A percentile compares a stretch with the other conserved stretches of the same genome.
Conservation (phyloP, 1,140 invertebrate species). For the Adoxophyes honmai region DNA sequence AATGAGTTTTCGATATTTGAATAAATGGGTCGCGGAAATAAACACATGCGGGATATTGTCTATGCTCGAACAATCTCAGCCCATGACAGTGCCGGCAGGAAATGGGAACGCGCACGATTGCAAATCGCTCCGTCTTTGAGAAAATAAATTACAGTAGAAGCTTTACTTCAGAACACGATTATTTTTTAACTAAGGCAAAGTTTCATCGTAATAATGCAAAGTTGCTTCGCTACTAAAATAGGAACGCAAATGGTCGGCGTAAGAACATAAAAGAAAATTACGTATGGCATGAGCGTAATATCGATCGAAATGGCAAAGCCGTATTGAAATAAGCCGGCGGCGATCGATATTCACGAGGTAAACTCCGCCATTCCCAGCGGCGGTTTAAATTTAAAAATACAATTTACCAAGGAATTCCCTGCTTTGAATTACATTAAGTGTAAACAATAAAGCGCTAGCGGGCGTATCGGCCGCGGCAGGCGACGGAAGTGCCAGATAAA, state of each 20-base stretch:
- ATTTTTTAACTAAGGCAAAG: background rate
- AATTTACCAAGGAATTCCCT: constrained; percentile 71
- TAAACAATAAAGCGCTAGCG: constrained; percentile 70
- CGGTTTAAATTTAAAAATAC: constrained; percentile 71
- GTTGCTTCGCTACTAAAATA: constrained; percentile 5
- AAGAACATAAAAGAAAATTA: constrained; percentile 47
- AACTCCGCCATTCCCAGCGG: constrained; percentile 43
- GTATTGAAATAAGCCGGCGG: constrained; percentile 55
- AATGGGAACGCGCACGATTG: constrained; percentile 12
- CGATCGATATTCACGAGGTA: constrained; percentile 61
- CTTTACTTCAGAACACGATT: no score
- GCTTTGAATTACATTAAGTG: constrained; percentile 75
- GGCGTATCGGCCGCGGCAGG: constrained; percentile 65
- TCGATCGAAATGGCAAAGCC: constrained; percentile 61
- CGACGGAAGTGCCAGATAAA: constrained; percentile 73
- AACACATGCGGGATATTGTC: constrained; percentile 70
- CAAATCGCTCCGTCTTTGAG: background rate
- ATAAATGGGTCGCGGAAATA: constrained; percentile 65
- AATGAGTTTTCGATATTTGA: constrained; percentile 70
- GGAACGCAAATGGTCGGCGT: constrained; percentile 29
- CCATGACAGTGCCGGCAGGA: constrained; percentile 16
- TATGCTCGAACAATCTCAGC: constrained; percentile 31
- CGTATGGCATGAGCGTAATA: constrained; percentile 59
- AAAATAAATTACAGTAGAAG: background rate
- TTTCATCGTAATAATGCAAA: constrained; percentile 3